A percentile compares a stretch with the other conserved stretches of the same genome.
These are phyloP conservation scores for Timandra comae DNA, from an alignment of 2,888 invertebrate genomes.

Conservation along the genomic window DNA sequence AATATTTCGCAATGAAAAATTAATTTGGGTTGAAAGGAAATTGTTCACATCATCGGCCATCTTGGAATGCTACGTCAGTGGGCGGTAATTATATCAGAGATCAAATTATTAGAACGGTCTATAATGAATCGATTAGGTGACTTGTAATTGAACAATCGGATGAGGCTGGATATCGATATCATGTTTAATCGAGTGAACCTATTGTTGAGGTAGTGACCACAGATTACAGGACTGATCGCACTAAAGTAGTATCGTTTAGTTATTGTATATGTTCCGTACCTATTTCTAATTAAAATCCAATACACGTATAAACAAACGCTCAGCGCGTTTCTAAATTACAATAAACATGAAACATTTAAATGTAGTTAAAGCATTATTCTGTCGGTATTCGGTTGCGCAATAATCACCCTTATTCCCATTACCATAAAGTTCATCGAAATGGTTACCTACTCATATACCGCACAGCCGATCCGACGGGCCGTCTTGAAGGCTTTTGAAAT, in stretches of 20 bases:
- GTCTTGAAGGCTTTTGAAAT: constrained; percentile 68
- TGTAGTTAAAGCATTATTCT: constrained; percentile 72
- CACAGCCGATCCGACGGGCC: constrained; percentile 57
- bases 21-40: constrained; percentile 10
- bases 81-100: constrained; percentile 10
- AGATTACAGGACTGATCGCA: too few species aligned
- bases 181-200: too few species aligned
- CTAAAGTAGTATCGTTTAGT: too few species aligned
- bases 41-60: constrained; percentile 2
- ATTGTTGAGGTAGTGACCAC: too few species aligned
- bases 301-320: constrained; percentile 44
- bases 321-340: constrained; percentile 54
- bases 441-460: constrained; percentile 8
- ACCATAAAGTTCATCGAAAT: constrained; percentile 2
- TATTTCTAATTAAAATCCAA: constrained; percentile 34
- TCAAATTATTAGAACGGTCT: constrained; percentile 2
- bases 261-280: too few species aligned
- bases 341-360: constrained; percentile 69
- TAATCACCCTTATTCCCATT: constrained; percentile 9
- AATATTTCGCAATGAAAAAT: constrained; percentile 18
- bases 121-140: constrained; percentile 6
- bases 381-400: constrained; percentile 47
- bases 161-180: too few species aligned
- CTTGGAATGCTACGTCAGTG: constrained; percentile 12
- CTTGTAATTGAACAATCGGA: too few species aligned